A percentile compares a stretch with the other conserved stretches of the same genome.
These are phyloP conservation scores for Lanius ludovicianus DNA, from an alignment of 2,113 vertebrate genomes.

Conservation along the genomic window DNA sequence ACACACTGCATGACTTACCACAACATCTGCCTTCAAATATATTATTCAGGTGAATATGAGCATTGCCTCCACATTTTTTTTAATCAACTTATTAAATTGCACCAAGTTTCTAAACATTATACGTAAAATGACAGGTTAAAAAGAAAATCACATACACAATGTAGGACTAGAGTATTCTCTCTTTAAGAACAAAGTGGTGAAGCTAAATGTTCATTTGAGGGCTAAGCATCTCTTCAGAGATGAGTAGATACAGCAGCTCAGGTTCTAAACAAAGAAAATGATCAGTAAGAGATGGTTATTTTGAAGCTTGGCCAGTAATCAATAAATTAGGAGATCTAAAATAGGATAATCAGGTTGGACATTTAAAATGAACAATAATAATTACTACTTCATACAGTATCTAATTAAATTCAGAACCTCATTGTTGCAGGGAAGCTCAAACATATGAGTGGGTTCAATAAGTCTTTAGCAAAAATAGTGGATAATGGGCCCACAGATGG, in stretches of 20 bases:
- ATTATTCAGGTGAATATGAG: neutral
- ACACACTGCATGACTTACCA: neutral
- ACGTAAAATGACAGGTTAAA: neutral
- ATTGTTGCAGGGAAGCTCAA: neutral
- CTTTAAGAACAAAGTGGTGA: neutral
- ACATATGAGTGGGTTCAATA: neutral
- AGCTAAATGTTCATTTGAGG: neutral
- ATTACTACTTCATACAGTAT: constrained; percentile 22
- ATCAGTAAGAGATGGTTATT: neutral
- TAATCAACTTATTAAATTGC: neutral
- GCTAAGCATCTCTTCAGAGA: neutral
- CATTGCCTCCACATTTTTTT: neutral
- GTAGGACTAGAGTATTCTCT: neutral
- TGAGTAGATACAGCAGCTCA: neutral
- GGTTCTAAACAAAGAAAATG: neutral
- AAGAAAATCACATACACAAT: constrained; percentile 1
- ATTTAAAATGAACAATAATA: constrained; percentile 38
- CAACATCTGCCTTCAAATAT: neutral
- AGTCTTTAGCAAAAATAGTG: neutral
- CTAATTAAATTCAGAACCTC: constrained; percentile 43
- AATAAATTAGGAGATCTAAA: constrained; percentile 14
- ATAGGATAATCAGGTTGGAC: neutral
- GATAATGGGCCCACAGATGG: constrained; percentile 28
- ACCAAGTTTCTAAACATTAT: neutral
- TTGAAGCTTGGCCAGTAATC: neutral